These are phyloP conservation scores for Rhea americana DNA, from an alignment of 2,113 vertebrate species.

Conservation along the genomic window DNA sequence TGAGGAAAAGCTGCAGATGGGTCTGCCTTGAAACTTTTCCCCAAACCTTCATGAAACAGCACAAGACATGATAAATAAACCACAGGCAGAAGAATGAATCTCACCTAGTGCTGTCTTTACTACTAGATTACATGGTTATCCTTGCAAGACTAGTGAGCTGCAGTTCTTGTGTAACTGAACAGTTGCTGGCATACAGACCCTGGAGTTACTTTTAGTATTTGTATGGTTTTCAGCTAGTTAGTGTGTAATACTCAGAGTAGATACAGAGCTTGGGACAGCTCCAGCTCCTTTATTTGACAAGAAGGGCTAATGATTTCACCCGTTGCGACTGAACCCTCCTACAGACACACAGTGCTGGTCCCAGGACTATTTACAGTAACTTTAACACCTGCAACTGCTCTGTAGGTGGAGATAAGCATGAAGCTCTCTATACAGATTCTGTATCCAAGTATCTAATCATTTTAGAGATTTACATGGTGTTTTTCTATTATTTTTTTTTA, in stretches of 20 bases:
- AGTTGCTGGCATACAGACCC: background rate
- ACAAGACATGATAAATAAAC: background rate
- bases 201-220: background rate
- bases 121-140: background rate
- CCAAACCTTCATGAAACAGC: background rate
- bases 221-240: background rate
- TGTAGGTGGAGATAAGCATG: background rate
- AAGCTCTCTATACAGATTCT: background rate
- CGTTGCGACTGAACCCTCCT: background rate
- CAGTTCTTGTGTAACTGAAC: background rate
- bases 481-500: too few species aligned
- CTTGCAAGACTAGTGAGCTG: background rate
- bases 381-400: conserved; percentile 22
- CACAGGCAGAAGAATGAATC: background rate
- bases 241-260: background rate
- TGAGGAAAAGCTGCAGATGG: background rate
- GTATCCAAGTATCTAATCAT: background rate
- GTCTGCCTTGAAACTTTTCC: background rate
- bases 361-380: conserved; percentile 22
- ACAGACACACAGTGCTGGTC: background rate
- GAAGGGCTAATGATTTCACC: conserved; percentile 28
- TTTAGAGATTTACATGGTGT: background rate
- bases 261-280: background rate
- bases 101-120: background rate
- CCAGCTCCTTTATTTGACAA: conserved; percentile 32